phyloP scores from a whole-genome alignment of 2,888 invertebrate genomes.

The Drosophila mulleri region DNA sequence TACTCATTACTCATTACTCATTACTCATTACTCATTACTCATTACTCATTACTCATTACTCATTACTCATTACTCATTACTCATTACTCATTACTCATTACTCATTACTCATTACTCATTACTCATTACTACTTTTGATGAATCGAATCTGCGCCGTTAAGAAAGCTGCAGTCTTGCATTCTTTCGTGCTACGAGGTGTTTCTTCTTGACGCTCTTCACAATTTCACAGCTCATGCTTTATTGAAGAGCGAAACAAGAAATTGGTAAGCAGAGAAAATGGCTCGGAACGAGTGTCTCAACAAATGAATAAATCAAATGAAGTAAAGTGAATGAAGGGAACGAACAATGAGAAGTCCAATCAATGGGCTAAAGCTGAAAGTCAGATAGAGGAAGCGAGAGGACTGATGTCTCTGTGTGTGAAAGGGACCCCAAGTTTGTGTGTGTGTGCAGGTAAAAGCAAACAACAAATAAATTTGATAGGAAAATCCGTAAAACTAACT shows the following conservation, averaged over 20 bases:
- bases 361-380: conserved; percentile 10
- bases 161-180: background rate
- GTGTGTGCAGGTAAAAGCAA: conserved; percentile 42
- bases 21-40: background rate
- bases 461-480: conserved; percentile 56
- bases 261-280: background rate
- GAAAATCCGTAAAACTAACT: conserved; percentile 69
- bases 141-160: background rate
- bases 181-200: background rate
- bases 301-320: conserved; percentile 14
- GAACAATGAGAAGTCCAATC: conserved; percentile 13
- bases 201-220: background rate
- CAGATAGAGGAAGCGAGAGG: background rate
- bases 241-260: background rate
- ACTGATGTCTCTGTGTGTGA: background rate
- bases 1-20: background rate
- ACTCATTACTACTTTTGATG: background rate
- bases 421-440: background rate
- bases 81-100: background rate
- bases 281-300: conserved; percentile 1
- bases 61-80: background rate
- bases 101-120: background rate
- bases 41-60: no score
- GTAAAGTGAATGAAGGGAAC: conserved; percentile 17
- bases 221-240: background rate